Evolutionary conservation across 2,888 invertebrate genomes (phyloP), one percentile per base, ranked within the genome.

Genomic region (Orgyia antiqua): DNA sequence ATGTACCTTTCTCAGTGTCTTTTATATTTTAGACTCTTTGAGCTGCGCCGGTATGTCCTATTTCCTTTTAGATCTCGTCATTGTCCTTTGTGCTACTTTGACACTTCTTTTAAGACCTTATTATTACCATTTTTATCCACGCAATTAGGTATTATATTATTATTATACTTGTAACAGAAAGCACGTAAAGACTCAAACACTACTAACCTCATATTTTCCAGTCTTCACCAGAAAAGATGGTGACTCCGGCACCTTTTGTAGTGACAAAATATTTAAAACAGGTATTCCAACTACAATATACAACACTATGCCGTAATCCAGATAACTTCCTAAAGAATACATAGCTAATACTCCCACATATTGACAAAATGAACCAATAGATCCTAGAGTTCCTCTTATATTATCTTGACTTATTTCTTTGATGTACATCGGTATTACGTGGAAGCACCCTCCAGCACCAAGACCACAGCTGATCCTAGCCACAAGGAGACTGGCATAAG

Each of bases 181-280:
- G n/a, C n/a, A n/a, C n/a, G n/a, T n/a, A n/a, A n/a, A n/a, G n/a
- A n/a, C n/a, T n/a, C n/a, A n/a, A n/a, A n/a, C n/a, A n/a, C n/a
- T n/a, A 10, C 63, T 58, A 37, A 79, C 79, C 10, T 73, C 54
- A 27, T 41, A 42, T 26, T 61, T 62, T 1, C 67, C 71, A 9
- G 46, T 43, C 21, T 74, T 75, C 2, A 78, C 54, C 19, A 78
- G 44, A 35, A 55, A 76, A 2, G 67, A 58, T 6, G 80, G 80
- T 1, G 79, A 73, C 33, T 79, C 78, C 1, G 80, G 78, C 13
- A 68, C 68, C 26, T 49, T 59, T 15, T 66, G 9, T 43, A 75
- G 61, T n/a, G 63, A 10, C 0, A 63, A 10, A 0, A 61, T 41
- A 1, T 56, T 59, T 5, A 65, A 1, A 2, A 70, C 18, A 0